A percentile compares a stretch with the other conserved stretches of the same genome.
Evolutionary conservation across 2,797 vertebrate genomes (phyloP).

Genomic region (Astyanax mexicanus): DNA sequence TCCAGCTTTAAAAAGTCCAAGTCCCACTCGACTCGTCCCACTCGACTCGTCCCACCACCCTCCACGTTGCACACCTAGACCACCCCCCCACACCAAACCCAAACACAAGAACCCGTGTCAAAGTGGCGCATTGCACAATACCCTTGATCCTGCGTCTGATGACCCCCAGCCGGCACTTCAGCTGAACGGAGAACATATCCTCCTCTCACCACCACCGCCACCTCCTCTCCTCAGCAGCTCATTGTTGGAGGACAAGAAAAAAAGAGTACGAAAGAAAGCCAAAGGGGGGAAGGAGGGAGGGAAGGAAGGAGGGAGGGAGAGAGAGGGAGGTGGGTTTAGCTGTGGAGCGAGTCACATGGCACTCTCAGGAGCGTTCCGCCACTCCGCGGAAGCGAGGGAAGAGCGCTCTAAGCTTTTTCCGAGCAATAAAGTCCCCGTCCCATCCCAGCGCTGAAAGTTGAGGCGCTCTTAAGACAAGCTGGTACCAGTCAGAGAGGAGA

Average conservation of each 20-base stretch:
- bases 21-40: neutral
- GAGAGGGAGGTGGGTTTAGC: conserved; percentile 38
- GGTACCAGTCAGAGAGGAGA: conserved; percentile 26
- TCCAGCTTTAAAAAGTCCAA: conserved; percentile 37
- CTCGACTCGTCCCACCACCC: neutral
- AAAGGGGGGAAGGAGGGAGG: conserved; percentile 42
- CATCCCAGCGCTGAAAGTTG: conserved; percentile 56
- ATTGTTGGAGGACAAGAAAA: conserved; percentile 64
- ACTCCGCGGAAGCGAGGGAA: conserved; percentile 34
- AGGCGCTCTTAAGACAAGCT: conserved; percentile 45
- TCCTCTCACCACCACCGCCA: conserved; percentile 61
- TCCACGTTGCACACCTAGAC: conserved; percentile 21
- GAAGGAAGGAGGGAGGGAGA: conserved; percentile 39
- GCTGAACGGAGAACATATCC: conserved; percentile 92
- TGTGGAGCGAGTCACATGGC: conserved; percentile 75
- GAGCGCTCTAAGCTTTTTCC: conserved; percentile 26
- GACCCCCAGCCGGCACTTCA: conserved; percentile 94
- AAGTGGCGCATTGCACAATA: conserved; percentile 71
- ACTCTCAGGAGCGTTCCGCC: conserved; percentile 49
- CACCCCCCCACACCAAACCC: neutral
- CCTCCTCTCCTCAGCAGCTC: conserved; percentile 72
- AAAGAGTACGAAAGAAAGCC: conserved; percentile 47
- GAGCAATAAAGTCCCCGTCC: conserved; percentile 46
- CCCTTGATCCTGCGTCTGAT: conserved; percentile 89
- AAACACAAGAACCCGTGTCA: conserved; percentile 46